Percentiles rank a stretch among this genome's conserved stretches.
Evolutionary conservation across 2,888 invertebrate species (phyloP).

Genomic region (Campoletis raptor): DNA sequence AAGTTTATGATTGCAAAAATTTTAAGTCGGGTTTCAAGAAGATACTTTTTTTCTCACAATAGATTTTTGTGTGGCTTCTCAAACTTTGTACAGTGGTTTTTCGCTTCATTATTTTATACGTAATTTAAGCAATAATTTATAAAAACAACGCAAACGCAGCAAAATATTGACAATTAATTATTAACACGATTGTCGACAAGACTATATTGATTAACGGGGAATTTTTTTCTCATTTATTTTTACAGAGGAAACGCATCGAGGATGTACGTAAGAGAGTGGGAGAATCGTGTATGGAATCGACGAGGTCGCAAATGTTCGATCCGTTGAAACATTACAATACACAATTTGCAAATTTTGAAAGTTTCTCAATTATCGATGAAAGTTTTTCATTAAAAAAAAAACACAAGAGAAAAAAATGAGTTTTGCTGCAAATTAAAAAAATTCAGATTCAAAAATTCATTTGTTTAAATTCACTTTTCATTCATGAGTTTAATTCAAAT

Average conservation of each 20-base stretch:
- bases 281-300: conserved; percentile 55
- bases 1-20: background rate
- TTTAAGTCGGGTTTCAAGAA: background rate
- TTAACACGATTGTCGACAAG: conserved; percentile 9
- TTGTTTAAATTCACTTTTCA: background rate
- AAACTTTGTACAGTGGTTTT: background rate
- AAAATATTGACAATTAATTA: conserved; percentile 35
- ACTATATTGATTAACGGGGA: conserved; percentile 62
- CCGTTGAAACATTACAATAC: conserved; percentile 52
- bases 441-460: background rate
- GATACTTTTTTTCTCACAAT: conserved; percentile 9
- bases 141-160: background rate
- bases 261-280: conserved; percentile 88
- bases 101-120: background rate
- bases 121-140: background rate
- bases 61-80: conserved; percentile 42
- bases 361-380: background rate
- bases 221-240: conserved; percentile 85
- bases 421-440: background rate
- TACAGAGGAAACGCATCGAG: conserved; percentile 92
- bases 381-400: background rate
- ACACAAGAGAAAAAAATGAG: background rate
- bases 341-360: conserved; percentile 9
- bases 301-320: conserved; percentile 51
- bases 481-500: background rate